phyloP scores from a whole-genome alignment of 2,797 vertebrate species.

The Cottoperca gobio region DNA sequence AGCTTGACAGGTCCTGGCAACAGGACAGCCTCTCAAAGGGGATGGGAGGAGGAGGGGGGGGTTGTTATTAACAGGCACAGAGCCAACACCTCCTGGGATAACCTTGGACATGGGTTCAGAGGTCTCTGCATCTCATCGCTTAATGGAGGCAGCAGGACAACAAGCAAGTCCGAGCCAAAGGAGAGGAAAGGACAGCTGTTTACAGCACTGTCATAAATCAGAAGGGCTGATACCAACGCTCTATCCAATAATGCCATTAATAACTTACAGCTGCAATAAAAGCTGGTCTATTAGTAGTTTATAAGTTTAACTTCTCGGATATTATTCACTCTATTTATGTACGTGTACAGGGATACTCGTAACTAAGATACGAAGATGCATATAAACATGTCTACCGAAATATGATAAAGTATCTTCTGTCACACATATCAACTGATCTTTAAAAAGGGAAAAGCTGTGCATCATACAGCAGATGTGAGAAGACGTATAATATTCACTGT shows the following conservation, averaged over 20 bases:
- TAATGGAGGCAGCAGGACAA: slow-evolving; percentile 67
- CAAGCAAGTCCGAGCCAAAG: slow-evolving; percentile 32
- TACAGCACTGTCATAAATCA: slow-evolving; percentile 44
- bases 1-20: slow-evolving; percentile 75
- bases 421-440: neutral
- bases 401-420: neutral
- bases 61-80: slow-evolving; percentile 69
- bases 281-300: slow-evolving; percentile 5
- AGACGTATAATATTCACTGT: slow-evolving; percentile 6
- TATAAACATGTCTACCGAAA: slow-evolving; percentile 11
- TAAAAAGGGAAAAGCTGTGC: slow-evolving; percentile 11
- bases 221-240: slow-evolving; percentile 1
- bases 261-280: slow-evolving; percentile 31
- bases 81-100: slow-evolving; percentile 72
- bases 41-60: slow-evolving; percentile 46
- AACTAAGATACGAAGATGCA: slow-evolving; percentile 6
- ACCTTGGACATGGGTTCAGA: slow-evolving; percentile 79
- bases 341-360: neutral
- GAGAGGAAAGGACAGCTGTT: slow-evolving; percentile 58
- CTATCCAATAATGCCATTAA: slow-evolving; percentile 17
- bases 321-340: neutral
- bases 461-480: slow-evolving; percentile 21
- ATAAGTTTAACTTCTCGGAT: neutral
- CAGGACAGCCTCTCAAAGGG: slow-evolving; percentile 67
- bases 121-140: slow-evolving; percentile 73